Conservation (phyloP, 2,888 invertebrate genomes). For the Notodromas monacha region DNA sequence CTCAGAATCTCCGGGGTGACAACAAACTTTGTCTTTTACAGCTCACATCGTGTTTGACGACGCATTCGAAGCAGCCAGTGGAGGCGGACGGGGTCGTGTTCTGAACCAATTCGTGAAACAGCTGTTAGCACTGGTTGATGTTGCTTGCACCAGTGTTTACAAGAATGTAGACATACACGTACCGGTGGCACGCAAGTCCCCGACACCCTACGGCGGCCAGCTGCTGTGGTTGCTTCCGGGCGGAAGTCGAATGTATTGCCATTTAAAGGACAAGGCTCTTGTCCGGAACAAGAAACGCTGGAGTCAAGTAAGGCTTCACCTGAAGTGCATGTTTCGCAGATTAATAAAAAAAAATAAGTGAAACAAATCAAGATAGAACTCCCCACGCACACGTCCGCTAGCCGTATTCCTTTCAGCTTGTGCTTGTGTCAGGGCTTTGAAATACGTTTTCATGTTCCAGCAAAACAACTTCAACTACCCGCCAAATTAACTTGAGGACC, state of each 20-base stretch:
- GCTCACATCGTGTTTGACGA: constrained; percentile 97
- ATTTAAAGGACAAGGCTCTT: constrained; percentile 57
- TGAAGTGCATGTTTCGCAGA: too few relatives aligned
- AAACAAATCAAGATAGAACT: too few relatives aligned
- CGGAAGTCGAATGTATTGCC: constrained; percentile 45
- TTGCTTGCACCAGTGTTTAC: constrained; percentile 57
- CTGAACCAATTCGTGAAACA: constrained; percentile 83
- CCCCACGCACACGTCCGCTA: too few relatives aligned
- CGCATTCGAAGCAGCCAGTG: constrained; percentile 79
- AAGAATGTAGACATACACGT: constrained; percentile 21
- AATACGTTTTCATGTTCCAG: too few relatives aligned
- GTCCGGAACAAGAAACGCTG: constrained; percentile 65
- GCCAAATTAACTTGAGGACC: too few relatives aligned
- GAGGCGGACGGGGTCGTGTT: constrained; percentile 50
- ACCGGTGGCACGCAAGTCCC: constrained; percentile 27
- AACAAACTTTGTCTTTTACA: too few relatives aligned
- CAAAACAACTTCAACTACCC: too few relatives aligned
- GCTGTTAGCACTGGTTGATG: constrained; percentile 61
- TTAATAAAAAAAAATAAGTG: too few relatives aligned
- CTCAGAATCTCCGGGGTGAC: too few relatives aligned
- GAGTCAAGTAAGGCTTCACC: constrained; percentile 48
- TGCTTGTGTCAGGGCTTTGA: too few relatives aligned
- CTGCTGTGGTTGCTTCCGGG: constrained; percentile 53
- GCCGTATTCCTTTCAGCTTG: too few relatives aligned
- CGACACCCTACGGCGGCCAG: constrained; percentile 56